Conservation (phyloP, 2,113 vertebrate genomes). For the Pachyramphus minor region DNA sequence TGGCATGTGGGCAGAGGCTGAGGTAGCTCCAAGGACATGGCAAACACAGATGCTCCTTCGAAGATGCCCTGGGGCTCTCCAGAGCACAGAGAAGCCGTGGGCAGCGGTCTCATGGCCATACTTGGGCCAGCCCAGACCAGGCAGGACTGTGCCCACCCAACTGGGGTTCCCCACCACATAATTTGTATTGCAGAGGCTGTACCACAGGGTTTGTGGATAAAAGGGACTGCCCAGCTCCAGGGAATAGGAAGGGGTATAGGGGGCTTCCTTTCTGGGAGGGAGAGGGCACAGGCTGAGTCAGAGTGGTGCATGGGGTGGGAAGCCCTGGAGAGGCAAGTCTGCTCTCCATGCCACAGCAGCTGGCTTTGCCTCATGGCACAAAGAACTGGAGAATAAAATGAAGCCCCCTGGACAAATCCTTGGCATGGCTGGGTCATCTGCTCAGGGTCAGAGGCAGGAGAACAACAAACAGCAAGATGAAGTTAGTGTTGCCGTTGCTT, state of each 20-base stretch:
- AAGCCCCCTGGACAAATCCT: not conserved
- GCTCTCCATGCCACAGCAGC: not conserved
- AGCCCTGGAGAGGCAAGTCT: not conserved
- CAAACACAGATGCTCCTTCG: not conserved
- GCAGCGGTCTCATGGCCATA: not conserved
- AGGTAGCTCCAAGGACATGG: not conserved
- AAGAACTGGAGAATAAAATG: not conserved
- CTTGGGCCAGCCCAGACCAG: not conserved
- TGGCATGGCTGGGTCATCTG: not conserved
- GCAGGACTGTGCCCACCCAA: rapidly evolving
- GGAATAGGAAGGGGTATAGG: not conserved
- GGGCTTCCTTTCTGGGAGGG: not conserved
- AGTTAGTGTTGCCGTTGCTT: not conserved
- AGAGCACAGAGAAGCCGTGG: not conserved
- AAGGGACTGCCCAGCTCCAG: not conserved
- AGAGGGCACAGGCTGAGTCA: not conserved
- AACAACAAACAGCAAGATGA: not conserved
- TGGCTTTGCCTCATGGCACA: not conserved
- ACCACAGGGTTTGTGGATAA: not conserved
- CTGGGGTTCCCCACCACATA: rapidly evolving
- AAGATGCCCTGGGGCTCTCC: not conserved
- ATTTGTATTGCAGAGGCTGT: not conserved
- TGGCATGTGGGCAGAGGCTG: not conserved
- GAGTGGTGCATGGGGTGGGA: not conserved
- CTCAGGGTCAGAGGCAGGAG: not conserved